phyloP scores from a whole-genome alignment of 2,888 invertebrate species.

The Apamea monoglypha region DNA sequence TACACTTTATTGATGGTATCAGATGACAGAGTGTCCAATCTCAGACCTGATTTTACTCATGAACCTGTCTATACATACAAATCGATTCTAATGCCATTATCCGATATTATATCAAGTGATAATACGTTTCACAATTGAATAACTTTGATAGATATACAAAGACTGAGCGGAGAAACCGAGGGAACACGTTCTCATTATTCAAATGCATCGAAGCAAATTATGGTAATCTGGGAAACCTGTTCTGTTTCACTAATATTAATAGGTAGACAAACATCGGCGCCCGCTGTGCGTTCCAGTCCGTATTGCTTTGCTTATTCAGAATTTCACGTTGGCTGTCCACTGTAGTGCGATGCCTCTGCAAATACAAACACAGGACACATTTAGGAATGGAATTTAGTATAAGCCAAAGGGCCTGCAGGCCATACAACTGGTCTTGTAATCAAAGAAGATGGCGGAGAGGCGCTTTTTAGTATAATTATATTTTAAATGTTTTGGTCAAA shows the following conservation, averaged over 20 bases:
- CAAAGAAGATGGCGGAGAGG: not conserved
- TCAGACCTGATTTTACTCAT: constrained; percentile 48
- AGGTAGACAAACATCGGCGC: constrained; percentile 82
- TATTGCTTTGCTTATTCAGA: constrained; percentile 73
- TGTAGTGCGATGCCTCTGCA: constrained; percentile 49
- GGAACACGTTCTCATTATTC: constrained; percentile 89
- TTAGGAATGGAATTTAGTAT: constrained; percentile 14
- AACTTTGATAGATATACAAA: constrained; percentile 83
- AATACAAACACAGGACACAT: constrained; percentile 33
- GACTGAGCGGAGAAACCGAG: constrained; percentile 76
- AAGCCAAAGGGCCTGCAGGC: not conserved
- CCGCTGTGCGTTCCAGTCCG: constrained; percentile 69
- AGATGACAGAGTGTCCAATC: constrained; percentile 9
- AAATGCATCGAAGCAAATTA: constrained; percentile 90
- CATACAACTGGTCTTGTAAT: not conserved
- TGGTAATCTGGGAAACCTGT: constrained; percentile 89
- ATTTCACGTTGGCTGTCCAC: constrained; percentile 62
- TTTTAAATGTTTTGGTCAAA: not conserved
- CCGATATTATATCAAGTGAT: constrained; percentile 75
- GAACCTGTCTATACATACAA: constrained; percentile 51
- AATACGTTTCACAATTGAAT: constrained; percentile 83
- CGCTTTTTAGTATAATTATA: too few species aligned
- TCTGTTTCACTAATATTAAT: constrained; percentile 90
- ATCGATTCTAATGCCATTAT: constrained; percentile 69
- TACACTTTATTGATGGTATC: constrained; percentile 10